Evolutionary conservation across 1,140 invertebrate species (phyloP).

Genomic region (Cotesia typhae): DNA sequence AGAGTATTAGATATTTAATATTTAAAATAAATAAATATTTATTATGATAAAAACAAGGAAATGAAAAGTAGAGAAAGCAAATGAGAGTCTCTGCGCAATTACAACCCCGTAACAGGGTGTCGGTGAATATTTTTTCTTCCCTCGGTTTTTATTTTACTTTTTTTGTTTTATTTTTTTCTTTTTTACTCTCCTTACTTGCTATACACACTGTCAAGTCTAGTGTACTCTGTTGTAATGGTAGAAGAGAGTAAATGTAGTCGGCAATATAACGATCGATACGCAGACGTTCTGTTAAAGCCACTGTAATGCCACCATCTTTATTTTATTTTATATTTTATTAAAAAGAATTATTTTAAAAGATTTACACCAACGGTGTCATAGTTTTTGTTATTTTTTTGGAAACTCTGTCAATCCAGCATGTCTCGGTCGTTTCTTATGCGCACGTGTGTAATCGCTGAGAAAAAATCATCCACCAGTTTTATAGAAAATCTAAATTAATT

Average conservation of each 20-base stretch:
- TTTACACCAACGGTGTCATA: background rate
- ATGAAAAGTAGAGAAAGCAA: background rate
- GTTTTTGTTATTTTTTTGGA: background rate
- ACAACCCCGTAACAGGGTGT: conserved; percentile 19
- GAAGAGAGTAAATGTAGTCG: too few species aligned
- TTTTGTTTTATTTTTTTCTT: conserved; percentile 31
- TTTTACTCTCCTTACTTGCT: conserved; percentile 32
- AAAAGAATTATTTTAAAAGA: too few species aligned
- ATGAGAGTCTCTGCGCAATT: conserved; percentile 35
- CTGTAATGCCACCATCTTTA: too few species aligned
- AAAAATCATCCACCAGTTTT: background rate
- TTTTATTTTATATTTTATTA: background rate
- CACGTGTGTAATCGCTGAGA: background rate
- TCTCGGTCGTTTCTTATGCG: conserved; percentile 12
- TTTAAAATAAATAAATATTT: background rate
- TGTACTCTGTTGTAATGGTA: conserved; percentile 4
- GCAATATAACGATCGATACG: conserved; percentile 13
- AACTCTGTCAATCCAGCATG: background rate
- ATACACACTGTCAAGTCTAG: conserved; percentile 38
- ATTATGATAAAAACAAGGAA: background rate
- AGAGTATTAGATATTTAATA: background rate
- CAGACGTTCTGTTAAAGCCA: background rate
- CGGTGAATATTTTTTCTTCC: conserved; percentile 29
- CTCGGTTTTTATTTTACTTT: background rate
- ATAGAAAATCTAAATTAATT: too few species aligned